These are phyloP conservation scores for Oncorhynchus clarkii DNA, from an alignment of 2,113 vertebrate genomes.

Conservation along the genomic window DNA sequence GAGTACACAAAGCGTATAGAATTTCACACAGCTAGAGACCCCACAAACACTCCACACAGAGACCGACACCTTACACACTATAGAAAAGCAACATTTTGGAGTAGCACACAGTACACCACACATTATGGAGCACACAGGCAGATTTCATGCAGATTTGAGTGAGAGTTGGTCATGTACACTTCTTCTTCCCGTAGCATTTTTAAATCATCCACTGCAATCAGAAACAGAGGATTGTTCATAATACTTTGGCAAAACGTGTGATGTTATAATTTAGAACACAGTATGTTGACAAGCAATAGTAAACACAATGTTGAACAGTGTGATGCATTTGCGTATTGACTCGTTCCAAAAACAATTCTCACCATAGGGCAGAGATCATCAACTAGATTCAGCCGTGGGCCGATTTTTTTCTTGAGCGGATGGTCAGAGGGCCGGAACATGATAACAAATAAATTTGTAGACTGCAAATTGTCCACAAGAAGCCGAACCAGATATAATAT, in stretches of 20 bases:
- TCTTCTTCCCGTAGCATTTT: background rate
- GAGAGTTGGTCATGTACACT: background rate
- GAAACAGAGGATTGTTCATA: background rate
- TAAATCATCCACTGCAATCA: background rate
- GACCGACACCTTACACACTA: background rate
- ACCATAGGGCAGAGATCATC: background rate
- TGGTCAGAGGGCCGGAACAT: no score
- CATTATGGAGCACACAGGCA: no score
- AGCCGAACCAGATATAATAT: no score
- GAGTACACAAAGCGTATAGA: conserved; percentile 27
- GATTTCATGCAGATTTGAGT: no score
- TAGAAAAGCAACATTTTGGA: background rate
- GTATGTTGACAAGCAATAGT: background rate
- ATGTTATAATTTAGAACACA: background rate
- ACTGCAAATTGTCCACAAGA: no score
- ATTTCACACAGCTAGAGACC: conserved; percentile 3
- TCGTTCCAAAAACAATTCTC: conserved; percentile 32
- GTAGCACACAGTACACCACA: background rate
- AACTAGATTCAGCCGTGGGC: no score
- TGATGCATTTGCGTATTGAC: conserved; percentile 38
- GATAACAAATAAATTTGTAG: no score
- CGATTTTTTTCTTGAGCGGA: no score
- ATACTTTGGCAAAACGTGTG: background rate
- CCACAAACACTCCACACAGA: background rate
- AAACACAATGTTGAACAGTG: background rate